phyloP scores from a whole-genome alignment of 2,113 vertebrate species.

The Cryptotis parvus region DNA sequence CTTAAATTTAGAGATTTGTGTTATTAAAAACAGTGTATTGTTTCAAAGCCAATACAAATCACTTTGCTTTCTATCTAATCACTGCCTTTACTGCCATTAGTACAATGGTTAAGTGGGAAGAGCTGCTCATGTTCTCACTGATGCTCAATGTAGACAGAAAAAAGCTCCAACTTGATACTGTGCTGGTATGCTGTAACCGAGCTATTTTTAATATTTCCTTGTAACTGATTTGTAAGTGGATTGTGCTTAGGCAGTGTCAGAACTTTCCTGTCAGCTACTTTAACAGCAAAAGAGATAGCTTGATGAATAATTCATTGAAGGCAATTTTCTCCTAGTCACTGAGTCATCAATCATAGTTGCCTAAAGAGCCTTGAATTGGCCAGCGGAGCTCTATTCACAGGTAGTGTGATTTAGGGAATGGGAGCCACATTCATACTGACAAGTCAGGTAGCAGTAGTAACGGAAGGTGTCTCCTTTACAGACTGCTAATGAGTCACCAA shows the following conservation, averaged over 20 bases:
- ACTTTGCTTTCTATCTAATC: slow-evolving; percentile 88
- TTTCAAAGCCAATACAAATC: slow-evolving; percentile 89
- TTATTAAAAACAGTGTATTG: slow-evolving; percentile 86
- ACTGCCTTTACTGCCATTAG: slow-evolving; percentile 88
- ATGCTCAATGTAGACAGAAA: slow-evolving; percentile 90
- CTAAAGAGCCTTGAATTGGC: slow-evolving; percentile 95
- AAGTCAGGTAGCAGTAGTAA: slow-evolving; percentile 92
- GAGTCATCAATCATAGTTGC: slow-evolving; percentile 98
- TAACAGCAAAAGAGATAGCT: slow-evolving; percentile 97
- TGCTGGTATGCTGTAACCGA: slow-evolving; percentile 90
- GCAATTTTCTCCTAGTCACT: slow-evolving; percentile 97
- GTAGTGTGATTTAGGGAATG: slow-evolving; percentile 92
- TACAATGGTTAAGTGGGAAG: slow-evolving; percentile 87
- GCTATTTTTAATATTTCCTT: slow-evolving; percentile 97
- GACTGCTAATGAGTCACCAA: slow-evolving; percentile 92
- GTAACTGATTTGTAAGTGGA: slow-evolving; percentile 98
- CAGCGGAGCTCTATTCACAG: slow-evolving; percentile 93
- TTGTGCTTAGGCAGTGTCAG: slow-evolving; percentile 95
- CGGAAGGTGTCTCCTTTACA: slow-evolving; percentile 90
- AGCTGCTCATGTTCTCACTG: slow-evolving; percentile 87
- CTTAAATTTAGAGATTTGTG: slow-evolving; percentile 85
- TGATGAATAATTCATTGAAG: slow-evolving; percentile 97
- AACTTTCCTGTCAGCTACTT: slow-evolving; percentile 97
- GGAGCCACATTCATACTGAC: slow-evolving; percentile 92
- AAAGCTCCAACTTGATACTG: slow-evolving; percentile 92